These are phyloP conservation scores for Mycetomoellerius zeteki DNA, from an alignment of 1,140 invertebrate genomes.

Conservation along the genomic window DNA sequence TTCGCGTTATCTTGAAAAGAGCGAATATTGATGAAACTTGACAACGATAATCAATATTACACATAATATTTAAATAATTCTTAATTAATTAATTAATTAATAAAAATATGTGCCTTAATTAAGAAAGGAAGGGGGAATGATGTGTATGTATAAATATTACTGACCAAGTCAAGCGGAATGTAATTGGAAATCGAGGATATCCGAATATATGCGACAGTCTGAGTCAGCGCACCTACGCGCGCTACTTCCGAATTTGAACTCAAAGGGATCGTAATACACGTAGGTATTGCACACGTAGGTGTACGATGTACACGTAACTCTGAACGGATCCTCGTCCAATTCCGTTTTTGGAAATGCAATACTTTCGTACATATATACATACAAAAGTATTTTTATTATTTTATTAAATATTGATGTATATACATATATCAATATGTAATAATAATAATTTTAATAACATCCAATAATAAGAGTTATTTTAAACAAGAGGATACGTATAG, in stretches of 20 bases:
- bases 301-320: constrained; percentile 55
- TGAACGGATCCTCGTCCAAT: constrained; percentile 40
- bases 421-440: too few species aligned
- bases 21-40: background rate
- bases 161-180: constrained; percentile 62
- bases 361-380: constrained; percentile 10
- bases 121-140: background rate
- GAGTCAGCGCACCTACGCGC: constrained; percentile 69
- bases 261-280: constrained; percentile 52
- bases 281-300: constrained; percentile 61
- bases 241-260: constrained; percentile 73
- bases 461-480: background rate
- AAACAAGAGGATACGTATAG: background rate
- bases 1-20: background rate
- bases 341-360: constrained; percentile 71
- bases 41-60: background rate
- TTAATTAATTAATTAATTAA: background rate
- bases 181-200: constrained; percentile 62
- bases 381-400: too few species aligned
- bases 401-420: too few species aligned
- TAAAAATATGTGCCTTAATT: background rate
- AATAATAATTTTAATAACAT: background rate
- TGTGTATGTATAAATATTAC: constrained; percentile 21
- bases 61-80: background rate
- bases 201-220: constrained; percentile 30